Conservation (phyloP, 2,888 invertebrate genomes). For the Ophioninae sp. region DNA sequence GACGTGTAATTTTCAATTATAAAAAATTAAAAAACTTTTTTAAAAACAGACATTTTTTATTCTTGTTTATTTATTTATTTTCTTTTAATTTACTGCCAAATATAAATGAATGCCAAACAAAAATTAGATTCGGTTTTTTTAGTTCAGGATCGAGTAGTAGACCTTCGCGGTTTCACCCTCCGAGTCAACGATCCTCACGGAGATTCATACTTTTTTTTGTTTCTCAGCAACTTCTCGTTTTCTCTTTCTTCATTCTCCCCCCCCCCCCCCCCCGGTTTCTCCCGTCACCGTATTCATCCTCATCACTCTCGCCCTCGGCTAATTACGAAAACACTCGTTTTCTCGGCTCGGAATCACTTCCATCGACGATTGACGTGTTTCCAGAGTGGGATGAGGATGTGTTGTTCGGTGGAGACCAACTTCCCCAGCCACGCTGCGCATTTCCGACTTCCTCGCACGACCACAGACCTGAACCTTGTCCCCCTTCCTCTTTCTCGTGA, state of each 20-base stretch:
- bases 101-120: no score
- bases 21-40: no score
- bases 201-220: conserved; percentile 42
- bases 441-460: conserved; percentile 73
- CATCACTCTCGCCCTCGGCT: conserved; percentile 63
- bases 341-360: conserved; percentile 56
- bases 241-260: no score
- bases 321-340: conserved; percentile 74
- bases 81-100: no score
- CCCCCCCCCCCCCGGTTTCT: conserved; percentile 1
- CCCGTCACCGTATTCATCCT: conserved; percentile 43
- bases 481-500: conserved; percentile 53
- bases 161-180: conserved; percentile 22
- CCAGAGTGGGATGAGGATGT: conserved; percentile 48
- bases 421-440: conserved; percentile 64
- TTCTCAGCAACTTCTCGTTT: neutral
- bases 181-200: conserved; percentile 9
- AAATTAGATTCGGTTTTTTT: no score
- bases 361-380: conserved; percentile 23
- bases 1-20: no score
- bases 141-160: no score
- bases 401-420: conserved; percentile 42
- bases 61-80: no score
- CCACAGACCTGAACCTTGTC: conserved; percentile 47
- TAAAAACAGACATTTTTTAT: no score